Percentiles rank a stretch among this genome's conserved stretches.
These are phyloP conservation scores for Theretra japonica DNA, from an alignment of 2,888 invertebrate genomes.

Conservation along the genomic window DNA sequence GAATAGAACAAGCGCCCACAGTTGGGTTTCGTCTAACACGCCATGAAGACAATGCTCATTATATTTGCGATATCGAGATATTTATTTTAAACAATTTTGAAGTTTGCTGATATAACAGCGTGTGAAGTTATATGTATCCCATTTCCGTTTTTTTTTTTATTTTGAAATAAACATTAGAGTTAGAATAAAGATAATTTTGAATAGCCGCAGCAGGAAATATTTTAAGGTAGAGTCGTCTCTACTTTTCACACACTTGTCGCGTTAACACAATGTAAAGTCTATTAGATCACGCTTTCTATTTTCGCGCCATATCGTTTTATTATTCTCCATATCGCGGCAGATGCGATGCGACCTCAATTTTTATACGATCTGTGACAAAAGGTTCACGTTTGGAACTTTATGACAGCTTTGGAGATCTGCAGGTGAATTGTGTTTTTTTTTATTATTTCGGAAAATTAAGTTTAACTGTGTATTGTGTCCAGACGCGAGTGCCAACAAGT, in stretches of 20 bases:
- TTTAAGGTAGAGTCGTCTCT: not conserved
- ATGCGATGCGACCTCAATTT: slow-evolving; percentile 5
- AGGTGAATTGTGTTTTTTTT: not conserved
- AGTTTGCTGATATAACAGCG: too few species aligned
- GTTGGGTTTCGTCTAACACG: too few species aligned
- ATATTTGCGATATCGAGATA: too few species aligned
- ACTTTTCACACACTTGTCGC: not conserved
- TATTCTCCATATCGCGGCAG: slow-evolving; percentile 8
- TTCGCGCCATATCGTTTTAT: slow-evolving; percentile 31
- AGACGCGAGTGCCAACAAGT: too few species aligned
- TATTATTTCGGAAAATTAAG: too few species aligned
- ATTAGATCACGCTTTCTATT: slow-evolving; percentile 30
- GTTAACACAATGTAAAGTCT: slow-evolving; percentile 7
- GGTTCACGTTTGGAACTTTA: slow-evolving; percentile 10
- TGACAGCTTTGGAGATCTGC: not conserved
- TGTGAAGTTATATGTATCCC: too few species aligned
- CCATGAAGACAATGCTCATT: too few species aligned
- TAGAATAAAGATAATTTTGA: not conserved
- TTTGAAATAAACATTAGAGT: too few species aligned
- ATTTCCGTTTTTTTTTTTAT: too few species aligned
- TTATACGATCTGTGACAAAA: slow-evolving; percentile 24
- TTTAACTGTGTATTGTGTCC: too few species aligned
- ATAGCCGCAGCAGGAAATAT: not conserved
- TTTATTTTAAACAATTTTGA: too few species aligned
- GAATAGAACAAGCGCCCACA: too few species aligned